Percentiles rank a stretch among this genome's conserved stretches.
Evolutionary conservation across 2,797 vertebrate genomes (phyloP).

Genomic region (Decapterus maruadsi): DNA sequence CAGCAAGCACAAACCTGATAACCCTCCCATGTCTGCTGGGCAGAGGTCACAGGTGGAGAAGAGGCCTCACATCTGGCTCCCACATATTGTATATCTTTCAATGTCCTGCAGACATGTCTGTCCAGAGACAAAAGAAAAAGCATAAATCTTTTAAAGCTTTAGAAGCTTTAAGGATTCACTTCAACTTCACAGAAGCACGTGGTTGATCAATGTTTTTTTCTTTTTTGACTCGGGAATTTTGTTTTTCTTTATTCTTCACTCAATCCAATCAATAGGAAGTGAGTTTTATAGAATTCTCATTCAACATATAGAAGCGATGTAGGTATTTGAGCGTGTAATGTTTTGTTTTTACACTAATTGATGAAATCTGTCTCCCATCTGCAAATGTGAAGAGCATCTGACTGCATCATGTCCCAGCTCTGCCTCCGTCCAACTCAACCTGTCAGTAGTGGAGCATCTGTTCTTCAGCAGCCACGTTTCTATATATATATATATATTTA

Average conservation of each 20-base stretch:
- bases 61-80: constrained; percentile 34
- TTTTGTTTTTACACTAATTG: no score
- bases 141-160: constrained; percentile 6
- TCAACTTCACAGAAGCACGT: constrained; percentile 16
- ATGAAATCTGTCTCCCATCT: no score
- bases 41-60: not conserved
- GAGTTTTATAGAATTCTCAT: no score
- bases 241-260: not conserved
- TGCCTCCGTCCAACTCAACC: not conserved
- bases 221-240: not conserved
- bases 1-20: no score
- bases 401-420: not conserved
- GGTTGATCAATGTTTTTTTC: constrained; percentile 1
- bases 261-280: no score
- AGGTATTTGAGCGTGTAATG: no score
- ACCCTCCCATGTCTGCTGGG: no score
- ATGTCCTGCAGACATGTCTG: constrained; percentile 4
- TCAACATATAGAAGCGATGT: no score
- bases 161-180: constrained; percentile 13
- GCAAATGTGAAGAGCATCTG: no score
- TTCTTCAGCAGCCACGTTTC: no score
- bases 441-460: not conserved
- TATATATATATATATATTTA: no score
- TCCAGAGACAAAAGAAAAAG: constrained; percentile 19
- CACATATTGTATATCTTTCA: constrained; percentile 5